Conservation (phyloP, 2,888 invertebrate species). For the Melinaea menophilus region DNA sequence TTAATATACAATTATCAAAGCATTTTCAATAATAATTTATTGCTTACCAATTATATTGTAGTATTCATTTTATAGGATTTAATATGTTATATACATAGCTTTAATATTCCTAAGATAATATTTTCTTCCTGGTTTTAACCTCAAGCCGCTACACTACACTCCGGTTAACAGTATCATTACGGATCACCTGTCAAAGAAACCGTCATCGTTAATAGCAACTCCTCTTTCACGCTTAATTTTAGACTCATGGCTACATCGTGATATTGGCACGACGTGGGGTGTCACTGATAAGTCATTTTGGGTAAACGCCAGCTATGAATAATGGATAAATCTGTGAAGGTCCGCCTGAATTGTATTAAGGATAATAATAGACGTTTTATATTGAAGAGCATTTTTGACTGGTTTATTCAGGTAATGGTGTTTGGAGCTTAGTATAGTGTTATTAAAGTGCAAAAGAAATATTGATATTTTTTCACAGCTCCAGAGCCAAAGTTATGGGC, state of each 20-base stretch:
- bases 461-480: background rate
- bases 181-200: constrained; percentile 20
- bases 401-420: constrained; percentile 4
- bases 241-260: constrained; percentile 24
- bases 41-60: too few relatives aligned
- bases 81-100: too few relatives aligned
- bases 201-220: constrained; percentile 12
- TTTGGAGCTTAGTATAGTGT: background rate
- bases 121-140: background rate
- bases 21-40: too few relatives aligned
- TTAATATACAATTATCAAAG: too few relatives aligned
- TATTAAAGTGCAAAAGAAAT: background rate
- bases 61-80: too few relatives aligned
- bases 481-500: too few relatives aligned
- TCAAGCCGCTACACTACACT: background rate
- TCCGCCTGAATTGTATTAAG: constrained; percentile 19
- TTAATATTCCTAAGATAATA: too few relatives aligned
- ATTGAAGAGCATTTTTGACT: background rate
- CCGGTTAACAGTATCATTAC: constrained; percentile 5
- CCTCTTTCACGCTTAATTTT: constrained; percentile 26
- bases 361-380: constrained; percentile 15
- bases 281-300: constrained; percentile 31
- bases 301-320: constrained; percentile 29
- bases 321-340: constrained; percentile 29
- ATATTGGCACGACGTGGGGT: constrained; percentile 27